A percentile compares a stretch with the other conserved stretches of the same genome.
phyloP scores from a whole-genome alignment of 2,113 vertebrate species.

The Pelmatolapia mariae region DNA sequence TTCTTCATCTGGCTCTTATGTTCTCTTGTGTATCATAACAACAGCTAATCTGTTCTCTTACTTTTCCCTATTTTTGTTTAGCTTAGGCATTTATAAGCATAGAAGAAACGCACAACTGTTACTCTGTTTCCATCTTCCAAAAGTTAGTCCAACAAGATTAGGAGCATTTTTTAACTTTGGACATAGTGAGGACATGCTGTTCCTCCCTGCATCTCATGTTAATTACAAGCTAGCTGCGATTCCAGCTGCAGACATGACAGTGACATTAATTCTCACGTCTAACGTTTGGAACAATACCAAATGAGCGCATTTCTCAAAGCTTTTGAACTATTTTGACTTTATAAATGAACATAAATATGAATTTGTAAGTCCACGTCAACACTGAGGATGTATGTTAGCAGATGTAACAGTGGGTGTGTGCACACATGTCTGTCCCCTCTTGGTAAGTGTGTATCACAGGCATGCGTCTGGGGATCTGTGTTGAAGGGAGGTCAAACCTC shows the following conservation, averaged over 20 bases:
- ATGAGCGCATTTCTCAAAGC: background rate
- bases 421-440: background rate
- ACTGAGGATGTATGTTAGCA: background rate
- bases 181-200: background rate
- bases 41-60: background rate
- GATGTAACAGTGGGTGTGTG: background rate
- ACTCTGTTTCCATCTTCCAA: background rate
- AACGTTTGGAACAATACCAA: background rate
- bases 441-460: conserved; percentile 15
- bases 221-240: background rate
- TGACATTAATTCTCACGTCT: background rate
- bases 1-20: background rate
- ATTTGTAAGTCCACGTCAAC: background rate
- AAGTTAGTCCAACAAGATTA: background rate
- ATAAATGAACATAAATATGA: background rate
- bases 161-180: background rate
- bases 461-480: conserved; percentile 43
- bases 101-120: background rate
- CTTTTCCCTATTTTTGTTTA: background rate
- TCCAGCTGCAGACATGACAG: background rate
- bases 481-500: conserved; percentile 65
- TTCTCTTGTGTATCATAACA: background rate
- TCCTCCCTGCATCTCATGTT: background rate
- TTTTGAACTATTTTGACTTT: background rate
- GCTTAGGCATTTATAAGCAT: background rate